Base-by-base conservation (phyloP, 2,797 vertebrate species). In the Pseudochaenichthys georgianus region DNA sequence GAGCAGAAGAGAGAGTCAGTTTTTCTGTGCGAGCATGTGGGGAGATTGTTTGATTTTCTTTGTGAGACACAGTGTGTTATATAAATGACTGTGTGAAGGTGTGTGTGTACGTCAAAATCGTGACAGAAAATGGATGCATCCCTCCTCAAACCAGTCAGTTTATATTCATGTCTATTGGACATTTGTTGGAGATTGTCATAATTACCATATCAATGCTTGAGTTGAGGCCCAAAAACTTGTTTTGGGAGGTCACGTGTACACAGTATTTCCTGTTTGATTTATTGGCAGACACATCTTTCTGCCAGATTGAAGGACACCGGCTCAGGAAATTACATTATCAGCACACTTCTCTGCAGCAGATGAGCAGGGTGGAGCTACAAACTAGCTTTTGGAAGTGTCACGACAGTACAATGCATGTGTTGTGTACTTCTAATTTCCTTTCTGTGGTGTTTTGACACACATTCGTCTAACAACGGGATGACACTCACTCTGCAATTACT, bases 1-100 rank as follows among this genome's bases (percentile, higher is more conserved):
- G 45, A 31, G 38, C 2, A 9, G 46, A 34, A 66, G 71, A 59
- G 63, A 58, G 13, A 58, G 74, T 83, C 21, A 15, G 48, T 43
- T 43, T 72, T 57, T 63, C 15, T 53, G 19, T 58, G 66, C 43
- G 63, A 17, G 59, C 3, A 23, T 15, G 34, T 23, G 59, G 52
- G 54, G 63, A 10, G 41, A 1, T 5, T 16, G 55, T 69, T 19
- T 54, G 65, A 43, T 60, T 60, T 74, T 12, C 58, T 71, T 59
- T 51, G 55, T 70, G 38, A 38, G 41, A 64, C 53, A 31, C 16
- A 13, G 64, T 57, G 67, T 64, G 51, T 12, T 15, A 60, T 9
- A 15, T 47, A 34, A 53, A 41, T 45, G 28, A 21, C n/a, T 65
- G 50, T 48, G 63, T 69, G 55, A 45, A 51, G 38, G 51, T 23